phyloP scores from a whole-genome alignment of 2,113 vertebrate genomes.

The Gasterosteus aculeatus region DNA sequence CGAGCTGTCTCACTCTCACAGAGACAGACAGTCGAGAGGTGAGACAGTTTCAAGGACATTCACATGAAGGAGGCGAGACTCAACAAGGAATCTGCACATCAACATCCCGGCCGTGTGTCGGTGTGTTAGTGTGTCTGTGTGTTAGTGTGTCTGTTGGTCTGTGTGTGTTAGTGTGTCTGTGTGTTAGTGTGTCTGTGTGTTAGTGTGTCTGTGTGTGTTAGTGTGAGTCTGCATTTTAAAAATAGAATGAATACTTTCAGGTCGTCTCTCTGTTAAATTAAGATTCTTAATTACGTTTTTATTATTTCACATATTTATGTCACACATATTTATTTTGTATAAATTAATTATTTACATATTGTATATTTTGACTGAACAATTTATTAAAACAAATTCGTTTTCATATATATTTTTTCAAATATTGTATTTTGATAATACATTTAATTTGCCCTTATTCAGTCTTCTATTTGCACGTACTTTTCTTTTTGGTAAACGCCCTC shows the following conservation, averaged over 20 bases:
- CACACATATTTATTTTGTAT: neutral
- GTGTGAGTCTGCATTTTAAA: constrained; percentile 21
- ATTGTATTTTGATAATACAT: neutral
- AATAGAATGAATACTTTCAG: constrained; percentile 21
- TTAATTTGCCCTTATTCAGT: neutral
- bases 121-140: constrained; percentile 20
- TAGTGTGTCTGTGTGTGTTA: neutral
- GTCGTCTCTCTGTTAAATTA: neutral
- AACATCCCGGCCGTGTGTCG: constrained; percentile 25
- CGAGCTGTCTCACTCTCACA: neutral
- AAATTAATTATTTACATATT: neutral
- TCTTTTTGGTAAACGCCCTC: neutral
- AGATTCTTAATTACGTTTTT: neutral
- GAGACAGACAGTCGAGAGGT: constrained; percentile 11
- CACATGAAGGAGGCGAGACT: constrained; percentile 43
- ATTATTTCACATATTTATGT: too few species aligned
- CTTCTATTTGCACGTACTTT: neutral
- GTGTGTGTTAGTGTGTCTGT: constrained; percentile 17
- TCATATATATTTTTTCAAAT: neutral
- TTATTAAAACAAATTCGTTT: too few species aligned
- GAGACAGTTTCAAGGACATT: constrained; percentile 28
- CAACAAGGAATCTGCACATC: constrained; percentile 46
- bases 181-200: constrained; percentile 5
- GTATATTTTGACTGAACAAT: neutral
- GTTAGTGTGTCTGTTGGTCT: constrained; percentile 12